Percentiles rank a stretch among this genome's conserved stretches.
phyloP scores from a whole-genome alignment of 2,888 invertebrate genomes.

The Oscheius sp. region DNA sequence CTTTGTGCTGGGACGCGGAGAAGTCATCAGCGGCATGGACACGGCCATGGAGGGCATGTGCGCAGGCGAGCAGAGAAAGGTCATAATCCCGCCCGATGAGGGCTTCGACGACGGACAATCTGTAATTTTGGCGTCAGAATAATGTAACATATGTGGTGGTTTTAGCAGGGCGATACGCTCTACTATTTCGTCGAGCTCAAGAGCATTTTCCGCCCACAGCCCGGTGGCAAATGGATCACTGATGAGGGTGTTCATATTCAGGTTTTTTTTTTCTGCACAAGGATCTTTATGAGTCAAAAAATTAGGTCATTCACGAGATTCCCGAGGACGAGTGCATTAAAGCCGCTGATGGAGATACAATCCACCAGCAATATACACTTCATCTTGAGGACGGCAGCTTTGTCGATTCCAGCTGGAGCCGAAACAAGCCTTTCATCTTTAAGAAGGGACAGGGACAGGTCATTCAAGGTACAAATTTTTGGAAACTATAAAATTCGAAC shows the following conservation, averaged over 20 bases:
- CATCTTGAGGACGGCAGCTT: slow-evolving; percentile 70
- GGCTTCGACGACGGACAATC: slow-evolving; percentile 62
- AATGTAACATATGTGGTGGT: neutral
- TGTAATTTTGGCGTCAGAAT: neutral
- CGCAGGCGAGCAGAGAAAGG: slow-evolving; percentile 67
- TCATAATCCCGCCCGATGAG: slow-evolving; percentile 68
- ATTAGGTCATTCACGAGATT: slow-evolving; percentile 64
- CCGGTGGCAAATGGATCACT: slow-evolving; percentile 70
- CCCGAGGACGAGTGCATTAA: slow-evolving; percentile 61
- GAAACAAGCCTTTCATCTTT: slow-evolving; percentile 70
- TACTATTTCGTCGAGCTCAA: slow-evolving; percentile 73
- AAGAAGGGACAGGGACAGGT: slow-evolving; percentile 64
- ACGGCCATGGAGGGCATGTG: slow-evolving; percentile 68
- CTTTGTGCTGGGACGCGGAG: slow-evolving; percentile 67
- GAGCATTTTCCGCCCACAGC: slow-evolving; percentile 70
- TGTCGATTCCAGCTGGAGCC: slow-evolving; percentile 67
- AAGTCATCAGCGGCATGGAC: slow-evolving; percentile 71
- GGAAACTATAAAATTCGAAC: too few relatives aligned
- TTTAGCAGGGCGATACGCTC: slow-evolving; percentile 64
- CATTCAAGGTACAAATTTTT: slow-evolving; percentile 45
- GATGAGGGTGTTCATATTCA: slow-evolving; percentile 70
- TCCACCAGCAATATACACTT: slow-evolving; percentile 72
- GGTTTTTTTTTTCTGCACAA: slow-evolving; percentile 28
- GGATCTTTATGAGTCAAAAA: too few relatives aligned
- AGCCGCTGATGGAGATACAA: slow-evolving; percentile 64